Conservation (phyloP, 2,797 vertebrate genomes). For the Petrocephalus schoutedeni region DNA sequence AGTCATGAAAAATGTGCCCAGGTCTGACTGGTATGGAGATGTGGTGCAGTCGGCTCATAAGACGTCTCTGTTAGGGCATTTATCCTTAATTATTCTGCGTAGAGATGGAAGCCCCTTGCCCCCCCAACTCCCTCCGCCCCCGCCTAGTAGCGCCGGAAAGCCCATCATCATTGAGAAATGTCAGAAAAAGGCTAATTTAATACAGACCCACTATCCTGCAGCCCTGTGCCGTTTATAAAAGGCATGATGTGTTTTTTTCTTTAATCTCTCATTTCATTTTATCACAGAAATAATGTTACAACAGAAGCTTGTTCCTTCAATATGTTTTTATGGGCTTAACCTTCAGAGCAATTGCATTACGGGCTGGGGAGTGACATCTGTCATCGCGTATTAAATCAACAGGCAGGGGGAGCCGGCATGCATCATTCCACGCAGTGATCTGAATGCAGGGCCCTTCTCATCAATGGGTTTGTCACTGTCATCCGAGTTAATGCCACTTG, state of each 20-base stretch:
- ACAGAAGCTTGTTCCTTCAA: slow-evolving; percentile 51
- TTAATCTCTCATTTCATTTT: slow-evolving; percentile 51
- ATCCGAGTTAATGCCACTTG: not conserved
- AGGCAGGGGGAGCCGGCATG: slow-evolving; percentile 56
- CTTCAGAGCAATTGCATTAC: slow-evolving; percentile 49
- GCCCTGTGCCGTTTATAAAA: not conserved
- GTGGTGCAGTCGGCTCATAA: not conserved
- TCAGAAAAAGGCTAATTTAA: slow-evolving; percentile 16
- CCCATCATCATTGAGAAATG: not conserved
- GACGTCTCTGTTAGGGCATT: not conserved
- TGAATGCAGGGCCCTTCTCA: slow-evolving; percentile 28
- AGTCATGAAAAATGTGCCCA: not conserved
- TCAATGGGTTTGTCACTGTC: not conserved
- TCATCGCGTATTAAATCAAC: slow-evolving; percentile 52
- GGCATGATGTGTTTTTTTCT: not conserved
- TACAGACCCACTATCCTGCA: not conserved
- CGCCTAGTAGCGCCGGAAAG: not conserved
- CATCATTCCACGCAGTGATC: slow-evolving; percentile 35
- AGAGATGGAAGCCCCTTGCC: not conserved
- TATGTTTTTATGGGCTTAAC: slow-evolving; percentile 46
- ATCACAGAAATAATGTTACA: slow-evolving; percentile 61
- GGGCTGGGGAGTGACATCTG: slow-evolving; percentile 45
- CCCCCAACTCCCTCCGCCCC: not conserved
- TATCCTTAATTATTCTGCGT: not conserved
- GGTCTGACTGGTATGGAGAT: not conserved